These are phyloP conservation scores for Lucifuga dentata DNA, from an alignment of 2,113 vertebrate species.

Conservation along the genomic window DNA sequence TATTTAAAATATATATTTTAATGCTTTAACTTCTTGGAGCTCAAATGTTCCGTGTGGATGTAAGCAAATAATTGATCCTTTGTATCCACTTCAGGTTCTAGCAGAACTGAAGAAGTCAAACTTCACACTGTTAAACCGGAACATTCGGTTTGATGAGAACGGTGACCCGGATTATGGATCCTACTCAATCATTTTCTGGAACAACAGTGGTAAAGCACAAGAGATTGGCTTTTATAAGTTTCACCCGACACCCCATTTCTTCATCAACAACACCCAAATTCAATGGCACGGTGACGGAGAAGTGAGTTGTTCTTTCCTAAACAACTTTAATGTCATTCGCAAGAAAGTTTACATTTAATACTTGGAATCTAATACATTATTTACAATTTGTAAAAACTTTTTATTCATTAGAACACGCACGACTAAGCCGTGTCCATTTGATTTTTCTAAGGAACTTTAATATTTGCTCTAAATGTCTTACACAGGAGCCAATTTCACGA, in stretches of 20 bases:
- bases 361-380: too few species aligned
- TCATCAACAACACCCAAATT: conserved; percentile 73
- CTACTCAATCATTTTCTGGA: conserved; percentile 85
- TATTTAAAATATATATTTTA: too few species aligned
- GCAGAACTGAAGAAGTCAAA: conserved; percentile 78
- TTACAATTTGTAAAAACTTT: too few species aligned
- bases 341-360: too few species aligned
- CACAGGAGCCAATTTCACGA: conserved; percentile 55
- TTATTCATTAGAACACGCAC: too few species aligned
- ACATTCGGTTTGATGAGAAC: conserved; percentile 78
- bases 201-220: conserved; percentile 61
- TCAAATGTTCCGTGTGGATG: too few species aligned
- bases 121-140: conserved; percentile 82
- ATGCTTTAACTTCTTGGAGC: too few species aligned
- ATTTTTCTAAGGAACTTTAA: too few species aligned
- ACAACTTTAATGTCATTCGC: too few species aligned
- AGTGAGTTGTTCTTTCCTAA: conserved; percentile 46
- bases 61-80: conserved; percentile 11
- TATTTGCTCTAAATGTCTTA: conserved; percentile 7
- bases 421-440: too few species aligned
- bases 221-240: conserved; percentile 78
- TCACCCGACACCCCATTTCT: conserved; percentile 61
- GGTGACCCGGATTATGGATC: conserved; percentile 76
- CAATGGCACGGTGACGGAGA: conserved; percentile 76
- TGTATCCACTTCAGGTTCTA: conserved; percentile 52